Base-by-base conservation (phyloP, 2,888 invertebrate genomes). In the Julus scanicus region DNA sequence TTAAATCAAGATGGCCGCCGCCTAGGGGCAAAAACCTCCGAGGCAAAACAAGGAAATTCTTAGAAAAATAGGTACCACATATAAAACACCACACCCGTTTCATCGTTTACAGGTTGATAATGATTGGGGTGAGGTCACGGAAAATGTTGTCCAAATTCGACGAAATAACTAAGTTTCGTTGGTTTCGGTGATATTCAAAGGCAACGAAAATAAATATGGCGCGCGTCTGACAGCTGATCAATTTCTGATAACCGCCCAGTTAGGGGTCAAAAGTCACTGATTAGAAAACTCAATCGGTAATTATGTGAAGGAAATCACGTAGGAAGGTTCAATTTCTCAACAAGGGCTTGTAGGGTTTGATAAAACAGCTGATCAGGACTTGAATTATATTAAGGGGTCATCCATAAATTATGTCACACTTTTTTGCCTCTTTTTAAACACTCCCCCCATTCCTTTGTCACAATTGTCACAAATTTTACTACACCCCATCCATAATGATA, bases 241-340 rank as follows among this genome's bases (percentile, higher is more conserved):
- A n/a, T 63, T 3, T n/a, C 63, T 63, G 63, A 63, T 63, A 63
- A 63, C 63, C 63, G 63, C 63, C 63, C 63, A 63, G n/a, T 1
- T 8, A n/a, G 63, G 63, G 63, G 63, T 63, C n/a, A 63, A 63
- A 6, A 63, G 63, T 63, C 20, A 63, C 63, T 63, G 63, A 63
- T 63, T 63, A 63, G 2, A 3, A n/a, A 8, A 63, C 8, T n/a
- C 20, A n/a, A 63, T 63, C 63, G 63, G n/a, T 63, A 63, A 63
- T 63, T 63, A 63, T 63, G 63, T 63, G 63, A n/a, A n/a, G 8
- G 63, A 63, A 63, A 63, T 63, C 63, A 63, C 63, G 63, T 63
- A 63, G 63, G n/a, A n/a, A n/a, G n/a, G n/a, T n/a, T n/a, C n/a
- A n/a, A n/a, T n/a, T n/a, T n/a, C n/a, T n/a, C n/a, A n/a, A n/a